Evolutionary conservation across 2,113 vertebrate genomes (phyloP).

Genomic region (Osmerus mordax): DNA sequence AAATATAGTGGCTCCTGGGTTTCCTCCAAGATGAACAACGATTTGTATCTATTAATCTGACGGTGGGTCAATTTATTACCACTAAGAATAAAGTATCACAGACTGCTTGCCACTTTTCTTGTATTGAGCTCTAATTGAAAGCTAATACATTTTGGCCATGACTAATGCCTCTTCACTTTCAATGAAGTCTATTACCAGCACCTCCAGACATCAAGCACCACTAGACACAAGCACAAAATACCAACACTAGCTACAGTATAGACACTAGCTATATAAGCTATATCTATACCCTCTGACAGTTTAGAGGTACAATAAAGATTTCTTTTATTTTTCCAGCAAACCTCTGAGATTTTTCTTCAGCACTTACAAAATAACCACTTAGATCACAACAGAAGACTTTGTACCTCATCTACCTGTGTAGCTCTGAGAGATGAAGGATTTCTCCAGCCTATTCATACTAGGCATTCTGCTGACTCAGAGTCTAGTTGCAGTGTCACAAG

Average conservation of each 20-base stretch:
- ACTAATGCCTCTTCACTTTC: conserved; percentile 46
- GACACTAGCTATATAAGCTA: no score
- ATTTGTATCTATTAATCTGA: conserved; percentile 51
- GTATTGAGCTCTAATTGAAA: conserved; percentile 52
- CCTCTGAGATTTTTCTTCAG: no score
- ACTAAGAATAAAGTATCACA: conserved; percentile 40
- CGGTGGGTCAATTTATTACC: conserved; percentile 46
- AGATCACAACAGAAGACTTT: no score
- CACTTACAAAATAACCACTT: no score
- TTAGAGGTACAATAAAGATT: no score
- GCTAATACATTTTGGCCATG: conserved; percentile 51
- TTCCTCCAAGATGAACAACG: conserved; percentile 35
- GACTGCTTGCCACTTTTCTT: conserved; percentile 25
- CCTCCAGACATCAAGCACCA: neutral
- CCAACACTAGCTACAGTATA: neutral
- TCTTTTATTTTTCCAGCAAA: no score
- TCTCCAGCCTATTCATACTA: no score
- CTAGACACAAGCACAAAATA: neutral
- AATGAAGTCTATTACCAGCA: conserved; percentile 35
- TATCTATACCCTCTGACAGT: no score
- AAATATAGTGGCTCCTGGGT: conserved; percentile 21
- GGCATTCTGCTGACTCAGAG: no score
- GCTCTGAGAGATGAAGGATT: no score
- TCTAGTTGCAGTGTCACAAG: neutral
- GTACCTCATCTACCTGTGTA: no score